phyloP scores from a whole-genome alignment of 2,888 invertebrate species.

The Zhuqinia jingwanae region DNA sequence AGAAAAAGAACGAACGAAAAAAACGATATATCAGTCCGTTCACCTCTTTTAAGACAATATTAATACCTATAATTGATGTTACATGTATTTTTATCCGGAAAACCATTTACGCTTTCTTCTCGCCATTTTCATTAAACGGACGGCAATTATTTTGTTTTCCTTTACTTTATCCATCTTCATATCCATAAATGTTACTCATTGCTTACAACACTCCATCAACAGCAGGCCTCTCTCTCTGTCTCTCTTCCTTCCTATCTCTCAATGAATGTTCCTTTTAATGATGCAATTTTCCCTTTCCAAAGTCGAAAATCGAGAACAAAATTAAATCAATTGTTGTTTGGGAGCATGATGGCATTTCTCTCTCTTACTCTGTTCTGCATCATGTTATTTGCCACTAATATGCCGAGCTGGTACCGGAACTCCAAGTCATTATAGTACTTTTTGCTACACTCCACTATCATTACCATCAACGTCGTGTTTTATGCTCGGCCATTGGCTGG shows the following conservation, averaged over 20 bases:
- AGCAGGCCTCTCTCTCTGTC: background rate
- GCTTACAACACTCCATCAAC: too few species aligned
- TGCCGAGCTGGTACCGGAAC: too few species aligned
- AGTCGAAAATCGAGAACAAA: background rate
- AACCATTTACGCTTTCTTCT: background rate
- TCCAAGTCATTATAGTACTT: conserved; percentile 2
- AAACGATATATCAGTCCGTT: background rate
- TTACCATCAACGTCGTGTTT: background rate
- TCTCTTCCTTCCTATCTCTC: too few species aligned
- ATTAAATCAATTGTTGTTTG: background rate
- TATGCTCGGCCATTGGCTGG: background rate
- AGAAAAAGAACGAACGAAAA: too few species aligned
- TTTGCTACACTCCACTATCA: background rate
- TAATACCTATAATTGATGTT: too few species aligned
- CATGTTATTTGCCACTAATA: background rate
- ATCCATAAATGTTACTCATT: too few species aligned
- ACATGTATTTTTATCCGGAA: background rate
- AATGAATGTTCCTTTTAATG: conserved; percentile 1
- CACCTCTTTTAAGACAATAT: background rate
- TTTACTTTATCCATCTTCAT: too few species aligned
- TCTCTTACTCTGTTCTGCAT: background rate
- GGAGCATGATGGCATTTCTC: background rate
- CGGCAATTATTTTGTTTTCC: conserved; percentile 5
- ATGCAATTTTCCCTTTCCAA: background rate
- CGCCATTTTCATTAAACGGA: conserved; percentile 2